Conservation (phyloP, 2,113 vertebrate genomes). For the Orthonyx spaldingii region DNA sequence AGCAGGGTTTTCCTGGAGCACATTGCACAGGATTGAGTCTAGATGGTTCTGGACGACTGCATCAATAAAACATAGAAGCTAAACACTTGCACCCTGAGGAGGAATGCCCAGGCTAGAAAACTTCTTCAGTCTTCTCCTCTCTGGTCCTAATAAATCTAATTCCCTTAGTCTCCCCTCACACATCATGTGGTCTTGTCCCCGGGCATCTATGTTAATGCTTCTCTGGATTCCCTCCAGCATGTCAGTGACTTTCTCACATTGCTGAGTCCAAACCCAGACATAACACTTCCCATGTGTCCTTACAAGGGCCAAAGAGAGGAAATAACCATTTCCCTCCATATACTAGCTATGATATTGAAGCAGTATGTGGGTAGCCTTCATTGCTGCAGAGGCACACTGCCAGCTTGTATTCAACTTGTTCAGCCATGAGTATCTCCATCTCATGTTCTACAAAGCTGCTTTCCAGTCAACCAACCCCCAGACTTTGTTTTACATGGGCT, state of each 20-base stretch:
- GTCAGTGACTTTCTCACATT: background rate
- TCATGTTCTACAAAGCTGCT: background rate
- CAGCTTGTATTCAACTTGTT: accelerated
- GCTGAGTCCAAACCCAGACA: background rate
- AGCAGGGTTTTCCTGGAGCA: background rate
- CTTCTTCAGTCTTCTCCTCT: background rate
- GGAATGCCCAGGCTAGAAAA: background rate
- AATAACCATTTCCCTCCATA: background rate
- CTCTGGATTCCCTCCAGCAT: background rate
- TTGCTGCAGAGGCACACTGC: background rate
- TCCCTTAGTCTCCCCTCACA: background rate
- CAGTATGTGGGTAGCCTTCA: background rate
- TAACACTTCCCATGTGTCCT: background rate
- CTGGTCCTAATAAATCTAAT: background rate
- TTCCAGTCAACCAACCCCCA: background rate
- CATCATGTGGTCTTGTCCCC: background rate
- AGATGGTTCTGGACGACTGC: accelerated
- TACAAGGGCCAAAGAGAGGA: background rate
- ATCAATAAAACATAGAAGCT: background rate
- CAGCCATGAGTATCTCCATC: background rate
- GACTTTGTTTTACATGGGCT: background rate
- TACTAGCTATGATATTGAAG: background rate
- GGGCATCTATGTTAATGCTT: background rate
- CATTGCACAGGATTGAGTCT: background rate
- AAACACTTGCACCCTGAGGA: background rate